Evolutionary conservation across 2,113 vertebrate species (phyloP).

Genomic region (Heloderma charlesbogerti): DNA sequence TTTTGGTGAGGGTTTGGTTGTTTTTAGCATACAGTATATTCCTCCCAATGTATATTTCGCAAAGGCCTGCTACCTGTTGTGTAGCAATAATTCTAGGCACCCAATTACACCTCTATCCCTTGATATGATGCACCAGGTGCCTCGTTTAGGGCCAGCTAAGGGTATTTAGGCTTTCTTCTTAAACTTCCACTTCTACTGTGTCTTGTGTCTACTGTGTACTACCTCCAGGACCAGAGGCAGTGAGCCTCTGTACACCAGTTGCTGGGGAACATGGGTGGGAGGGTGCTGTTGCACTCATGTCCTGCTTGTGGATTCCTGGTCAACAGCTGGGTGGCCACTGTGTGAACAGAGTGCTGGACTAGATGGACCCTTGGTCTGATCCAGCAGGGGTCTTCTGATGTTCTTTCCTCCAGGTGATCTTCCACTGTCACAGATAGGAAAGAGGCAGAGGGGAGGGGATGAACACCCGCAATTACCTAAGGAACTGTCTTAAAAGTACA

Average conservation of each 20-base stretch:
- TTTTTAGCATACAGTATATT: neutral
- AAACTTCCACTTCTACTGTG: slow-evolving; percentile 1
- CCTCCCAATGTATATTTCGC: neutral
- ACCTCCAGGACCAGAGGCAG: too few relatives aligned
- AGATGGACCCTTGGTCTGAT: too few relatives aligned
- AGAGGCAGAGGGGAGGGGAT: neutral
- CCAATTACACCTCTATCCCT: neutral
- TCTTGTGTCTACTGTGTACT: too few relatives aligned
- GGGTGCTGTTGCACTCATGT: too few relatives aligned
- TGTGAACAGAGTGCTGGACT: too few relatives aligned
- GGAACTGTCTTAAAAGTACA: slow-evolving; percentile 41
- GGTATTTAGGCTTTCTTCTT: slow-evolving; percentile 40
- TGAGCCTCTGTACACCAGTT: too few relatives aligned
- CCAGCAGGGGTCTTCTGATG: too few relatives aligned
- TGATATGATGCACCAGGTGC: neutral
- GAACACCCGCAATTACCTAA: slow-evolving; percentile 29
- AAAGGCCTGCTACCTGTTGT: neutral
- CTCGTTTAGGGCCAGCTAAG: slow-evolving; percentile 24
- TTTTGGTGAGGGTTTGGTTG: neutral
- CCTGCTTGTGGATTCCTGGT: too few relatives aligned
- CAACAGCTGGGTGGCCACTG: too few relatives aligned
- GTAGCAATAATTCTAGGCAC: neutral
- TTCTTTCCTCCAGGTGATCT: slow-evolving; percentile 17
- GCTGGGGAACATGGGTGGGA: too few relatives aligned
- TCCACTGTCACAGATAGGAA: slow-evolving; percentile 24